Conservation (phyloP, 2,113 vertebrate genomes). For the Sylvia atricapilla region DNA sequence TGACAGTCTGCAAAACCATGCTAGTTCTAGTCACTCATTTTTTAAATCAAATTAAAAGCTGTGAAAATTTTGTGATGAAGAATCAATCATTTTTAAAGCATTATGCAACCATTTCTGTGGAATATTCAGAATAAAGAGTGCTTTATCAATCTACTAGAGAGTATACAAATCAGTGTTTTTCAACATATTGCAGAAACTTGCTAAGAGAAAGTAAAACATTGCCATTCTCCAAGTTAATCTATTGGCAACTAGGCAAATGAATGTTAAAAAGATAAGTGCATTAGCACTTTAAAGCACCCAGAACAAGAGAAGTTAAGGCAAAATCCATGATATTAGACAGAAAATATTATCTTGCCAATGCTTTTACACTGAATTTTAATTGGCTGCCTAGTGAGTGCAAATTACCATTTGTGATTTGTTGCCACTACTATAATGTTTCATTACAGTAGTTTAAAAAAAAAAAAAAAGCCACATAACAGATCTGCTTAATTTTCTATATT, state of each 20-base stretch:
- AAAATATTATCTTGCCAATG: conserved; percentile 43
- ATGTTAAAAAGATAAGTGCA: conserved; percentile 5
- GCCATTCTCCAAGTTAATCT: background rate
- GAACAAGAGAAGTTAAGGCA: conserved; percentile 12
- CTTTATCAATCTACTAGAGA: background rate
- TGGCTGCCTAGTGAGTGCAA: conserved; percentile 37
- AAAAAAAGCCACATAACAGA: background rate
- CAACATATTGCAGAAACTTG: background rate
- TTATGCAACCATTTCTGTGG: background rate
- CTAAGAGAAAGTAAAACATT: background rate
- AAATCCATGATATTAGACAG: conserved; percentile 22
- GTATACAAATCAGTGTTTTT: background rate
- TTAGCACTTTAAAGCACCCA: background rate
- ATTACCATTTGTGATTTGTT: conserved; percentile 46
- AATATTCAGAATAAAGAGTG: background rate
- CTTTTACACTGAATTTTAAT: conserved; percentile 44
- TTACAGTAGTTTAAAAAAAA: conserved; percentile 7
- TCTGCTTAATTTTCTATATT: conserved; percentile 6
- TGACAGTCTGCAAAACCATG: background rate
- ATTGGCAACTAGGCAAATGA: background rate
- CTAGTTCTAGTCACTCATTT: background rate
- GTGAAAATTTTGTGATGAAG: background rate
- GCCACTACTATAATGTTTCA: conserved; percentile 1
- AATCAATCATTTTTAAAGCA: background rate
- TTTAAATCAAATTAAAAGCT: background rate